These are phyloP conservation scores for Gopherus flavomarginatus DNA, from an alignment of 2,113 vertebrate species.

Conservation along the genomic window DNA sequence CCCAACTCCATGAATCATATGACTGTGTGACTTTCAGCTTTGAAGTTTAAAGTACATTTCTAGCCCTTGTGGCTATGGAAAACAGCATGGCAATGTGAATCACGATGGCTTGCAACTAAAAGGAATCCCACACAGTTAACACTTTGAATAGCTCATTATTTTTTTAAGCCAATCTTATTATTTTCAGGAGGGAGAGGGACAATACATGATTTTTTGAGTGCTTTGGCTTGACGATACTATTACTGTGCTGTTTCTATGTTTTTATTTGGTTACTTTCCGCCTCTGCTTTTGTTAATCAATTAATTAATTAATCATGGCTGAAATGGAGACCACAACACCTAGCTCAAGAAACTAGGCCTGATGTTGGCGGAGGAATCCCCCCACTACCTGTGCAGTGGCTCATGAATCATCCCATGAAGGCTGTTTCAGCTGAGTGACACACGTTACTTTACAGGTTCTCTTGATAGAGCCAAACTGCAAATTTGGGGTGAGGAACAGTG, in stretches of 20 bases:
- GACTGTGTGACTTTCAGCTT: background rate
- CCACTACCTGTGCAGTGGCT: background rate
- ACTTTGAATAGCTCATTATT: background rate
- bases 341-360: background rate
- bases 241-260: too few species aligned
- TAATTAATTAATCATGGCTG: background rate
- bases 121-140: background rate
- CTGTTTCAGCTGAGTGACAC: background rate
- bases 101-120: background rate
- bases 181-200: background rate
- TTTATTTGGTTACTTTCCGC: background rate
- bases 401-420: background rate
- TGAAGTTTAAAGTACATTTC: background rate
- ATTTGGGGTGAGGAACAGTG: background rate
- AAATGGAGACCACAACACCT: background rate
- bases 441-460: background rate
- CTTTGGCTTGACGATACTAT: background rate
- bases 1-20: background rate
- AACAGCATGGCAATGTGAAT: background rate
- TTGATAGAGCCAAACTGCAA: background rate
- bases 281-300: background rate
- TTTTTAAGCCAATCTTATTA: background rate
- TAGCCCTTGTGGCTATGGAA: background rate
- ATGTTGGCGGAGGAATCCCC: background rate
- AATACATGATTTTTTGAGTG: background rate